Conservation (phyloP, 1,140 invertebrate species). For the Sminthurides bifidus region DNA sequence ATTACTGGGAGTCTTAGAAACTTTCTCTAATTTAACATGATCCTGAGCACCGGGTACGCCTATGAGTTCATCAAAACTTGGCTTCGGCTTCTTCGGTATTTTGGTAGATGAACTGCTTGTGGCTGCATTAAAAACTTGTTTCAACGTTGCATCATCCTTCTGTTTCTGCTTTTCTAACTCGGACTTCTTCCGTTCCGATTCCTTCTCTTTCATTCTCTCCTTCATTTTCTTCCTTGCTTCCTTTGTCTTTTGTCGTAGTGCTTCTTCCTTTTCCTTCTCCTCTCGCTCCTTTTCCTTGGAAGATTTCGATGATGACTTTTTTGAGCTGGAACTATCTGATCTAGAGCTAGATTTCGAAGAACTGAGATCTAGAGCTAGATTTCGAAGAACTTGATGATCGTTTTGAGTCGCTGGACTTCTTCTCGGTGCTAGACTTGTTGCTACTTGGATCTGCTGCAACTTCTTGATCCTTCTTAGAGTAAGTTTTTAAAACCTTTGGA, state of each 20-base stretch:
- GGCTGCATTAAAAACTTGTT: conserved; percentile 12
- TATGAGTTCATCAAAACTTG: conserved; percentile 23
- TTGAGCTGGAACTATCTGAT: too few species aligned
- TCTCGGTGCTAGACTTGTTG: neutral
- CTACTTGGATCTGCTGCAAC: neutral
- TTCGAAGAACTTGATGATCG: neutral
- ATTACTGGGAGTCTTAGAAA: conserved; percentile 1
- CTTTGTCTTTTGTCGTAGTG: conserved; percentile 11
- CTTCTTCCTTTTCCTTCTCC: conserved; percentile 1
- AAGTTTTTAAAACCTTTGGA: neutral
- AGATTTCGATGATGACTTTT: neutral
- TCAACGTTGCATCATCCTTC: conserved; percentile 24
- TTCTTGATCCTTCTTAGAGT: neutral
- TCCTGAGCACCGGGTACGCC: conserved; percentile 23
- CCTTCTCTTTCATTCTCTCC: conserved; percentile 24
- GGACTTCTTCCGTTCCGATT: conserved; percentile 8
- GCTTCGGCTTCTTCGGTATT: conserved; percentile 23
- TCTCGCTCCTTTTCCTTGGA: neutral
- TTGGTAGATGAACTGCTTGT: neutral
- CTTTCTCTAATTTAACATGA: neutral
- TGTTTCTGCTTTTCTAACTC: conserved; percentile 21
- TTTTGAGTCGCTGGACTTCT: neutral
- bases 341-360: neutral
- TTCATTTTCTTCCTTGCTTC: conserved; percentile 32
- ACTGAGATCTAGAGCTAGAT: neutral